Conservation (phyloP, 2,113 vertebrate genomes). For the Scopus umbretta region DNA sequence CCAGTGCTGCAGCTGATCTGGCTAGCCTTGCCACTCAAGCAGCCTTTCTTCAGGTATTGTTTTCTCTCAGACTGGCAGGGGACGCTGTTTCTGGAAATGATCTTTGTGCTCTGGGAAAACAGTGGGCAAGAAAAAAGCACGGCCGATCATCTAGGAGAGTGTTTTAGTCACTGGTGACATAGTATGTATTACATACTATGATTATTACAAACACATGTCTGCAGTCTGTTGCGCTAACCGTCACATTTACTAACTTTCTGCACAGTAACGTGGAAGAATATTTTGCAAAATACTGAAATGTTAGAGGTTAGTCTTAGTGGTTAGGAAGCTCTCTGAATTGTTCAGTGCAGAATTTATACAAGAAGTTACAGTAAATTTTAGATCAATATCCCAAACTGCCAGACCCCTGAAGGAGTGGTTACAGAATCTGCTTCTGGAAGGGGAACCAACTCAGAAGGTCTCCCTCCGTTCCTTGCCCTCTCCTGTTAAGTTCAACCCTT, state of each 20-base stretch:
- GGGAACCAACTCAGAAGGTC: neutral
- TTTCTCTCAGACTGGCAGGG: neutral
- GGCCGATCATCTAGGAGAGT: rapidly evolving
- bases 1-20: no score
- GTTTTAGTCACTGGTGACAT: neutral
- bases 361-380: neutral
- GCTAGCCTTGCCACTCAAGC: neutral
- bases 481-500: neutral
- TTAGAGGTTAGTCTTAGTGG: neutral
- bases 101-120: neutral
- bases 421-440: neutral
- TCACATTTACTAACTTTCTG: neutral
- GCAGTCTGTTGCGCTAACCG: rapidly evolving
- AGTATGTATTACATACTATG: rapidly evolving
- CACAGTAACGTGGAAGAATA: neutral
- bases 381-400: neutral
- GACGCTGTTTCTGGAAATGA: neutral
- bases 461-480: neutral
- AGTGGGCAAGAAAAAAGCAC: neutral
- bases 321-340: neutral
- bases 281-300: neutral
- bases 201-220: neutral
- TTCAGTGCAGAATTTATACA: neutral
- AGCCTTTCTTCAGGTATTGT: neutral
- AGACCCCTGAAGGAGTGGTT: neutral